Evolutionary conservation across 2,113 vertebrate genomes (phyloP), one percentile per base, ranked within the genome.

Genomic region (Forbesichthys agassizii): DNA sequence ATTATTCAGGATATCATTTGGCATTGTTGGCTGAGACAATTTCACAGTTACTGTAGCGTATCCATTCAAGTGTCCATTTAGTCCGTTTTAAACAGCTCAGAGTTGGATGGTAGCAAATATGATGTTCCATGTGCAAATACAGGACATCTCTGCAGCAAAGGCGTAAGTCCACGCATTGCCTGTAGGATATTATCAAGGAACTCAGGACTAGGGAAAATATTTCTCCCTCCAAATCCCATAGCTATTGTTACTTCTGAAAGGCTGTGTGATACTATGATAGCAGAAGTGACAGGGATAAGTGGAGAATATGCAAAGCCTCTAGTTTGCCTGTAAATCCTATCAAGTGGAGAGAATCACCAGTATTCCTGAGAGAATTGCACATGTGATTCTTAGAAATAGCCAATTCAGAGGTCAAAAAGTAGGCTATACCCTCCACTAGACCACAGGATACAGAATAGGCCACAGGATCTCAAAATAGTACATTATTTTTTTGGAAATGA

Each of bases 281-380:
- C 20, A 66, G 54, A 70, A 77, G 70, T 84, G 75, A 81, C 72
- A 57, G 68, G 74, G 71, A 75, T 66, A 68, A 78, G 63, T 48
- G 64, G 48, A 71, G 77, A 81, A 80, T 82, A 79, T 82, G 81
- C 73, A 86, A 88, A 86, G 66, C 68, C 57, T 16, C 51, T 18
- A 4, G 51, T 12, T 54, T 53, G 51, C 58, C 60, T 64, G 61
- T 73, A 83, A 83, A 85, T 86, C 77, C 75, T 80, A 82, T 84
- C 80, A 84, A 84, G 76, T 55, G 71, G 64, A 67, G 56, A 57
- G 79, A 85, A 80, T 84, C 73, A 63, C 66, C 74, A 79, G 63
- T 59, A 65, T 61, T 82, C 77, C 58, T 58, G 36, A 33, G 77
- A 80, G 73, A 84, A 78, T 69, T 51, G 59, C 56, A 67, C 80